Percentiles rank a stretch among this genome's conserved stretches.
These are phyloP conservation scores for Tiliqua scincoides DNA, from an alignment of 2,113 vertebrate species.

Conservation along the genomic window DNA sequence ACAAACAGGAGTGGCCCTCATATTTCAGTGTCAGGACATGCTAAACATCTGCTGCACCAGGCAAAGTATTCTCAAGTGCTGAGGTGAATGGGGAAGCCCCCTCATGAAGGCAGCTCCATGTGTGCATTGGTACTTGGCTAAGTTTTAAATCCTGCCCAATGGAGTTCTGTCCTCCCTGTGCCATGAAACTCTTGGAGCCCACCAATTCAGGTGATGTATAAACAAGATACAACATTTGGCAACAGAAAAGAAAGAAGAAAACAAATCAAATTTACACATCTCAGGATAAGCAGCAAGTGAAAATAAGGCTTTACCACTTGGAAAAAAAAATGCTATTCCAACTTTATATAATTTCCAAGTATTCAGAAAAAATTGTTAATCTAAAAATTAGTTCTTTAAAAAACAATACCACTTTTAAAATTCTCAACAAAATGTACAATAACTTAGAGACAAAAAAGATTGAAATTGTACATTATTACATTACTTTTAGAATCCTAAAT, in stretches of 20 bases:
- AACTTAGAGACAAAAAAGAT: constrained; percentile 5
- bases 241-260: constrained; percentile 10
- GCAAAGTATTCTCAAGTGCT: not conserved
- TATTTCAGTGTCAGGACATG: not conserved
- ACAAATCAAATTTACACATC: not conserved
- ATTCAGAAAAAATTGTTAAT: constrained; percentile 8
- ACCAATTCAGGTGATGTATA: constrained; percentile 30
- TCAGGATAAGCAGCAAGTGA: constrained; percentile 38
- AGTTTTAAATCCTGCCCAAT: not conserved
- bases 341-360: constrained; percentile 33
- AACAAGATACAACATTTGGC: constrained; percentile 48
- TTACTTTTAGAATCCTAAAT: constrained; percentile 36
- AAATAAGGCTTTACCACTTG: constrained; percentile 64
- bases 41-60: not conserved
- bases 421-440: constrained; percentile 23
- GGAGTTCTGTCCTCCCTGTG: not conserved
- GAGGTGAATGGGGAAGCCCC: not conserved
- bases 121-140: not conserved
- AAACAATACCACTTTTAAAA: constrained; percentile 36
- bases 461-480: constrained; percentile 24
- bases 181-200: constrained; percentile 43
- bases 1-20: not conserved
- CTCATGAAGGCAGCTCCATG: not conserved
- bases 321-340: constrained; percentile 42
- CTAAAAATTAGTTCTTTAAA: constrained; percentile 32